Evolutionary conservation across 2,888 invertebrate species (phyloP), one percentile per base, ranked within the genome.

Genomic region (Agrotis exclamationis): DNA sequence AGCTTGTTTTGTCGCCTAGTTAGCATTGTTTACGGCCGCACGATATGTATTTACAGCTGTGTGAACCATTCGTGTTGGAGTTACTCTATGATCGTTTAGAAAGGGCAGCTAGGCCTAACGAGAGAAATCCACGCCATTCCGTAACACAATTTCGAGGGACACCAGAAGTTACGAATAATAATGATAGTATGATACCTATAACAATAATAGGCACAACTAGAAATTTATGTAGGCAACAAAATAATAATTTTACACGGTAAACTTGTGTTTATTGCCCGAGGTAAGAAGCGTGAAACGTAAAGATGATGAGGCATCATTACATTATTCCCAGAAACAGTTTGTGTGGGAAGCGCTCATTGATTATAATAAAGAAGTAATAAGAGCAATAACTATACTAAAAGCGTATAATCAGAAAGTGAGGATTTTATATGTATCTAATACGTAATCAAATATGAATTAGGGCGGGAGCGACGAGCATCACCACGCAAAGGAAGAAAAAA

Each of bases 401-500:
- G 71, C 70, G 59, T 57, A 57, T 74, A 59, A 76, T 78, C 70
- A 79, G 69, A 59, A 62, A 71, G 63, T 74, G 48, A 63, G 72
- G 20, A 73, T 64, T 66, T 28, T 63, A 62, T 64, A 3, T 59
- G 63, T 33, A n/a, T n/a, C n/a, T n/a, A 53, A 65, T 24, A 70
- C 66, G 85, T 86, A 79, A 89, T 89, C 85, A 85, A 88, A 85
- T 75, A 76, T 70, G 83, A 74, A 86, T 86, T 82, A 88, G 69
- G 79, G 70, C 63, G 69, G 48, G 67, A 28, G 44, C 60, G 70
- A 79, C 77, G 78, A 79, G 80, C 28, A 58, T 11, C 14, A 18
- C 1, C 45, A 50, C 44, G 20, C 45, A 14, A 1, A 16, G 33
- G 18, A 4, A 22, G 39, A 33, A n/a, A 44, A 13, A 48, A 0